A percentile compares a stretch with the other conserved stretches of the same genome.
Conservation (phyloP, 2,888 invertebrate species). For the Crocallis elinguaria region DNA sequence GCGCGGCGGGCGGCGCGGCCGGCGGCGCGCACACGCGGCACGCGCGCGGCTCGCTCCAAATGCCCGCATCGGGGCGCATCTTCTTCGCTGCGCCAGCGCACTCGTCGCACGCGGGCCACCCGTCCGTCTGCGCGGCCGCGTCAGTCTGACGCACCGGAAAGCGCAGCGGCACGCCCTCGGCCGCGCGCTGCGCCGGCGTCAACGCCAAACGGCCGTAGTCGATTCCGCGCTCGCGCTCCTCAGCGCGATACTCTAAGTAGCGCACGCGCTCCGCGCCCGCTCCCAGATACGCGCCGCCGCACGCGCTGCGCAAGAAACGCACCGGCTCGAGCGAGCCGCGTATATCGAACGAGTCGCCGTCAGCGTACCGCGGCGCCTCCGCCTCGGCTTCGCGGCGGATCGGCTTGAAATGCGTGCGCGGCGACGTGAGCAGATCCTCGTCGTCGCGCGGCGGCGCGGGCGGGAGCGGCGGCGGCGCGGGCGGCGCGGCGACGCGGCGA, state of each 20-base stretch:
- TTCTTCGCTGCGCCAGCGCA: slow-evolving; percentile 71
- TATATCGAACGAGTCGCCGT: slow-evolving; percentile 90
- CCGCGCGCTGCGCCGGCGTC: slow-evolving; percentile 66
- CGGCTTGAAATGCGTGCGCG: slow-evolving; percentile 93
- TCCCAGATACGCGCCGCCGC: slow-evolving; percentile 86
- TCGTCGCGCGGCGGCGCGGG: slow-evolving; percentile 41
- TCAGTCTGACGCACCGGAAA: slow-evolving; percentile 84
- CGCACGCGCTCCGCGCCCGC: slow-evolving; percentile 73
- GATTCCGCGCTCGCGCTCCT: slow-evolving; percentile 54
- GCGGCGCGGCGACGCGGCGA: slow-evolving; percentile 74
- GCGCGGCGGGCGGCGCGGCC: slow-evolving; percentile 31
- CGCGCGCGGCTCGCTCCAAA: slow-evolving; percentile 63
- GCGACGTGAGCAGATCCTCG: slow-evolving; percentile 91
- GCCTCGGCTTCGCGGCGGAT: slow-evolving; percentile 85
- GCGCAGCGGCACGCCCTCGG: slow-evolving; percentile 85
- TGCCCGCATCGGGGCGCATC: slow-evolving; percentile 64
- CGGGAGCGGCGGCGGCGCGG: slow-evolving; percentile 72
- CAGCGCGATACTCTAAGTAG: slow-evolving; percentile 81
- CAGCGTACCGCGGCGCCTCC: slow-evolving; percentile 78
- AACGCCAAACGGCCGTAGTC: slow-evolving; percentile 70
- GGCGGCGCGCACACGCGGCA: slow-evolving; percentile 56
- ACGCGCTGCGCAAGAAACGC: slow-evolving; percentile 87
- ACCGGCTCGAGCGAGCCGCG: slow-evolving; percentile 86
- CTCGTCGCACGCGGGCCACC: slow-evolving; percentile 63
- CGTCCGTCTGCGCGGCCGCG: slow-evolving; percentile 67